These are phyloP conservation scores for Ginglymostoma cirratum DNA, from an alignment of 2,113 vertebrate genomes.

Conservation along the genomic window DNA sequence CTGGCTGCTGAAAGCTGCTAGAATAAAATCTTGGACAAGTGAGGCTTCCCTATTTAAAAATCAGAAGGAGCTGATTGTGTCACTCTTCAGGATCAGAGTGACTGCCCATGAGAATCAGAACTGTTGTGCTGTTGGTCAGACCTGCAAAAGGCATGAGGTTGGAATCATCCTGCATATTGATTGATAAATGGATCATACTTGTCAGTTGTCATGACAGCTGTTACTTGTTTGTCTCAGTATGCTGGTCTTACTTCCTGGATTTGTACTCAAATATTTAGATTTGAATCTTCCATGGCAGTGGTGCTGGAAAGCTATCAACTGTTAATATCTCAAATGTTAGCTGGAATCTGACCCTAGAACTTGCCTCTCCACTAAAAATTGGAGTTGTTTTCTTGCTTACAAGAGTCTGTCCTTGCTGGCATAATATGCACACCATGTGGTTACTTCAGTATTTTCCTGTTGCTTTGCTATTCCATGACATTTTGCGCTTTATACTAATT, in stretches of 20 bases:
- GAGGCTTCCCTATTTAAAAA: too few relatives aligned
- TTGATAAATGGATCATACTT: background rate
- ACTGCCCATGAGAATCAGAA: too few relatives aligned
- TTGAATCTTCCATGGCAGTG: background rate
- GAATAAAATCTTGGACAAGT: too few relatives aligned
- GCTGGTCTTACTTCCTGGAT: background rate
- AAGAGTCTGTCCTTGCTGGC: background rate
- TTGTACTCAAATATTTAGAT: background rate
- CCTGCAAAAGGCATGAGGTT: background rate
- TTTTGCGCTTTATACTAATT: background rate
- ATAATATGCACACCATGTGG: background rate
- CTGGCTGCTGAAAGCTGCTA: too few relatives aligned
- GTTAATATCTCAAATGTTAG: too few relatives aligned
- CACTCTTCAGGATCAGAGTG: too few relatives aligned
- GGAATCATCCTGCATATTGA: too few relatives aligned
- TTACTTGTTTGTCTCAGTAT: background rate
- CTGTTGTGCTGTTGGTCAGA: background rate
- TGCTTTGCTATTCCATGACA: background rate
- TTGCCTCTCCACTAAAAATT: background rate
- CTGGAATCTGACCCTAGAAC: too few relatives aligned
- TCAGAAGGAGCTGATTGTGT: too few relatives aligned
- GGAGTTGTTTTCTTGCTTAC: background rate
- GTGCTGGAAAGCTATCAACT: too few relatives aligned
- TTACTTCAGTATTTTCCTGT: background rate
- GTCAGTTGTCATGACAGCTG: background rate